Percentiles rank a stretch among this genome's conserved stretches.
Evolutionary conservation across 2,797 vertebrate species (phyloP).

Genomic region (Mus minutoides): DNA sequence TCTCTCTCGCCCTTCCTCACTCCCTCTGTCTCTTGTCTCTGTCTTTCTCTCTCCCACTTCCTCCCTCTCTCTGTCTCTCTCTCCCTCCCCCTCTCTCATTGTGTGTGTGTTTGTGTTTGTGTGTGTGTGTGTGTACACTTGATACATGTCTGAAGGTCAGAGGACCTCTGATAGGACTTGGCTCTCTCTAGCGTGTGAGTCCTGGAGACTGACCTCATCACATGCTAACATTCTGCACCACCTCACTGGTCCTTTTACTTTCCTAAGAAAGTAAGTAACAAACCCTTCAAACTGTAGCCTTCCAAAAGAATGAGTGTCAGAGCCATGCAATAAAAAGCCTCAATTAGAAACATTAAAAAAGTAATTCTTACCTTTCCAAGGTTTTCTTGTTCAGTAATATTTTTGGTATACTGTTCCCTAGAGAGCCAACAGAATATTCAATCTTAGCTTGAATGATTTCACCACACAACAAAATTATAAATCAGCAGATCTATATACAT

Average conservation of each 20-base stretch:
- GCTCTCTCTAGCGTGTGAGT: background rate
- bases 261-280: constrained; percentile 77
- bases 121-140: background rate
- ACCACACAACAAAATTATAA: constrained; percentile 56
- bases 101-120: background rate
- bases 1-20: too few species aligned
- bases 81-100: too few species aligned
- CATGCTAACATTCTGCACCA: background rate
- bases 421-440: constrained; percentile 77
- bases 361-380: constrained; percentile 95
- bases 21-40: too few species aligned
- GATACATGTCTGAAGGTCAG: background rate
- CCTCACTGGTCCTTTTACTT: constrained; percentile 61
- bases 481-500: constrained; percentile 32
- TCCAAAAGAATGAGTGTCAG: constrained; percentile 73
- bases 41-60: too few species aligned
- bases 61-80: background rate
- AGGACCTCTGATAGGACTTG: background rate
- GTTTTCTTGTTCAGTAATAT: constrained; percentile 96
- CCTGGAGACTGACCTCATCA: background rate
- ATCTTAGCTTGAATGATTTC: constrained; percentile 57
- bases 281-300: constrained; percentile 77
- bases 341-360: constrained; percentile 37
- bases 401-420: constrained; percentile 96
- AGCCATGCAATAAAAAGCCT: constrained; percentile 17